phyloP scores from a whole-genome alignment of 1,140 invertebrate genomes.

The Megalonaias nervosa region DNA sequence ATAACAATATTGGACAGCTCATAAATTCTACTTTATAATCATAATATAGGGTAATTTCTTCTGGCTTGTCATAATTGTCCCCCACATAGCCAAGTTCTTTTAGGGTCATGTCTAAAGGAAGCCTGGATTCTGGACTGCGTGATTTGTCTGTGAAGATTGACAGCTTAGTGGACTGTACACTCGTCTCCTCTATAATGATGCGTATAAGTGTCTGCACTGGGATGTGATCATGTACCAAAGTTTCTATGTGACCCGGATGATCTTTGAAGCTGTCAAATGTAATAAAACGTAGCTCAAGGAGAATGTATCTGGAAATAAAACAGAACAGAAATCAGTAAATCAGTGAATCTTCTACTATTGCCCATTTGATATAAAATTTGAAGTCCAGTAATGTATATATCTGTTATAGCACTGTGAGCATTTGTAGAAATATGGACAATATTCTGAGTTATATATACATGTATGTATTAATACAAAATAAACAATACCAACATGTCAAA shows the following conservation, averaged over 20 bases:
- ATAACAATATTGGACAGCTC: slow-evolving; percentile 65
- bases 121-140: slow-evolving; percentile 50
- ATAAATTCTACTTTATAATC: slow-evolving; percentile 68
- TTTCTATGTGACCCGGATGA: slow-evolving; percentile 57
- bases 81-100: slow-evolving; percentile 62
- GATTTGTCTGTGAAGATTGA: slow-evolving; percentile 62
- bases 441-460: too few species aligned
- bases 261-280: slow-evolving; percentile 59
- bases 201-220: slow-evolving; percentile 57
- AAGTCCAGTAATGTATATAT: too few species aligned
- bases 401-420: too few species aligned
- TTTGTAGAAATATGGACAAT: too few species aligned
- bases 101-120: slow-evolving; percentile 51
- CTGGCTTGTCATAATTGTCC: slow-evolving; percentile 49
- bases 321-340: neutral
- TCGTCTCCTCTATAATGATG: slow-evolving; percentile 54
- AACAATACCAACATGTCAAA: too few species aligned
- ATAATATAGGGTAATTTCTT: slow-evolving; percentile 63
- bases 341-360: too few species aligned
- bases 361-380: too few species aligned
- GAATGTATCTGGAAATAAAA: slow-evolving; percentile 56
- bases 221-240: slow-evolving; percentile 57
- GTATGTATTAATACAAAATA: too few species aligned
- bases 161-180: slow-evolving; percentile 60
- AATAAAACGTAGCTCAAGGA: slow-evolving; percentile 53